Percentiles rank a stretch among this genome's conserved stretches.
These are phyloP conservation scores for Diuraphis noxia DNA, from an alignment of 1,140 invertebrate genomes.

Conservation along the genomic window DNA sequence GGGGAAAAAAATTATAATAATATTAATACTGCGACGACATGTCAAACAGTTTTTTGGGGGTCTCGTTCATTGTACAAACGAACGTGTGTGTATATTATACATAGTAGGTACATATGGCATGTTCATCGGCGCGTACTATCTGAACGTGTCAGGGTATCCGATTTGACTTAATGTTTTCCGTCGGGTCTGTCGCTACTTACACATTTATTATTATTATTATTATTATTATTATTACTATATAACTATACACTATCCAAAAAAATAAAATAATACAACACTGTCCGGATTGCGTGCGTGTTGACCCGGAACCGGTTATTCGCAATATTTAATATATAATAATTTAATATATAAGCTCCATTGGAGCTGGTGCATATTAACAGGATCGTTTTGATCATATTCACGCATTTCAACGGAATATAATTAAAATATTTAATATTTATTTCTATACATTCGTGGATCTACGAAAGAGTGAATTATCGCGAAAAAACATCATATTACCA, in stretches of 20 bases:
- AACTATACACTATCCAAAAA: neutral
- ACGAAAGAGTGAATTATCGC: too few species aligned
- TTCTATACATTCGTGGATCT: too few species aligned
- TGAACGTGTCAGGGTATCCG: neutral
- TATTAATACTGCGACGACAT: neutral
- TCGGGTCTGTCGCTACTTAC: neutral
- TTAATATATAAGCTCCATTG: too few species aligned
- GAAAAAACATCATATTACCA: too few species aligned
- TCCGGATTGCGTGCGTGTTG: neutral
- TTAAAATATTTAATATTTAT: too few species aligned
- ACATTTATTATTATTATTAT: neutral
- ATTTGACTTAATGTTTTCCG: neutral
- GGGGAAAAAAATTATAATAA: neutral
- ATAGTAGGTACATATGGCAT: neutral
- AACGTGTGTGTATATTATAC: neutral
- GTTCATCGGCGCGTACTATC: neutral
- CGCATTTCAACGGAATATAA: neutral
- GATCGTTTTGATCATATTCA: neutral
- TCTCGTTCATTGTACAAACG: neutral
- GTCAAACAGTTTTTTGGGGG: neutral
- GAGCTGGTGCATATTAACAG: neutral
- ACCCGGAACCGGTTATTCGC: neutral
- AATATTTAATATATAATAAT: too few species aligned
- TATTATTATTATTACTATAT: neutral
- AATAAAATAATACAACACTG: neutral